Base-by-base conservation (phyloP, 64 coral and sea anemone genomes). In the Pocillopora verrucosa region DNA sequence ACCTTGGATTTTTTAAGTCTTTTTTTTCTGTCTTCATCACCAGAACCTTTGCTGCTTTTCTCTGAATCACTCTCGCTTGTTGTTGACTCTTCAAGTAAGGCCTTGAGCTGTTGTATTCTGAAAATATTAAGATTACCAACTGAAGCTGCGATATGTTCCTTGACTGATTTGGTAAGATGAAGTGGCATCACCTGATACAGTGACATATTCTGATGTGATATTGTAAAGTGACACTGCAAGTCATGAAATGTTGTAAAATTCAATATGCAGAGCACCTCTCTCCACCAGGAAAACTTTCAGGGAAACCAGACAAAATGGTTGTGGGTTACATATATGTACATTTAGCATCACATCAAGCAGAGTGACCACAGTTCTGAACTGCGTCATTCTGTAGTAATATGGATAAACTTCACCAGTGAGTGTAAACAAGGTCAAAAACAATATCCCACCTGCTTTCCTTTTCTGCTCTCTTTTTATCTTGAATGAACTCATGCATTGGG, bases 401-500 rank as follows among this genome's bases (percentile, higher is more conserved):
- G 58, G 69, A 73, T 58, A 22, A 51, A 51, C 41, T 51, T 51
- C 41, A 51, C 7, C 41, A 51, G 3, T 51, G 41, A 51, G 41
- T 51, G 41, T 51, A 51, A 3, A 51, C 41, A 51, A 51, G 41
- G 41, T 7, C 41, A 3, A 51, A 51, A 51, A 51, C 41, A 51
- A 1, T 24, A 89, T 65, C 5, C 14, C 74, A 94, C 93, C 93
- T 94, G 75, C 78, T 87, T 94, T 91, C 67, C 57, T 87, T 87
- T 76, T 94, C 93, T 74, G 88, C 89, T 88, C 87, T 90, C 51
- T 91, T 94, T 74, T 94, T 94, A 62, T 89, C 82, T 81, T 87
- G 38, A 64, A 94, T 88, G 17, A 94, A 83, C 60, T 91, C 93
- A 82, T 94, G 87, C 93, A 94, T 94, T 22, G 93, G 93, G 69